Evolutionary conservation across 2,888 invertebrate species (phyloP).

Genomic region (Pristionchus maxplancki): DNA sequence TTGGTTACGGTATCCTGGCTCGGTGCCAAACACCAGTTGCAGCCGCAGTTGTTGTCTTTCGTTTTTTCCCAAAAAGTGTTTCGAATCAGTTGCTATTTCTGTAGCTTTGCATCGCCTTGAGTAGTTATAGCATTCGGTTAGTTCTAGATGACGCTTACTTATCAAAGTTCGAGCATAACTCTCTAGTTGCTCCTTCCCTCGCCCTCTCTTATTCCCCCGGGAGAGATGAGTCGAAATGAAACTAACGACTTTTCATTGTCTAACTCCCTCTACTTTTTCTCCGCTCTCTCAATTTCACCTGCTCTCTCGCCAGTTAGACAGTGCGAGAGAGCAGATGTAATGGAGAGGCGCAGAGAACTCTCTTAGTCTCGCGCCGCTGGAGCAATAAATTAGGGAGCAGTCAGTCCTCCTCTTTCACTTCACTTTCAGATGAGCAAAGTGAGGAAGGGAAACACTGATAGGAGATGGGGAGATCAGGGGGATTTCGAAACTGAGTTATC

Average conservation of each 20-base stretch:
- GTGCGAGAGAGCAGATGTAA: neutral
- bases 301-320: neutral
- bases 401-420: neutral
- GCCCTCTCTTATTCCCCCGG: neutral
- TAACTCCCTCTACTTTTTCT: neutral
- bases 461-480: neutral
- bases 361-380: neutral
- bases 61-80: too few relatives aligned
- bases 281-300: neutral
- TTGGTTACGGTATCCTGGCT: too few relatives aligned
- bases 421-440: neutral
- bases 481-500: neutral
- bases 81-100: too few relatives aligned
- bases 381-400: slow-evolving; percentile 34
- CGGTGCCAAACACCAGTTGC: too few relatives aligned
- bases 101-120: too few relatives aligned
- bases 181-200: neutral
- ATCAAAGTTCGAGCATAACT: neutral
- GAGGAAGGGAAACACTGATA: neutral
- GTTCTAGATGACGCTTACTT: neutral
- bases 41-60: too few relatives aligned
- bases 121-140: neutral
- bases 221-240: slow-evolving; percentile 48
- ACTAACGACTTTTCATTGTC: slow-evolving; percentile 50
- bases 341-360: neutral